A percentile compares a stretch with the other conserved stretches of the same genome.
Conservation (phyloP, 1,140 invertebrate species). For the Cryptotermes secundus region DNA sequence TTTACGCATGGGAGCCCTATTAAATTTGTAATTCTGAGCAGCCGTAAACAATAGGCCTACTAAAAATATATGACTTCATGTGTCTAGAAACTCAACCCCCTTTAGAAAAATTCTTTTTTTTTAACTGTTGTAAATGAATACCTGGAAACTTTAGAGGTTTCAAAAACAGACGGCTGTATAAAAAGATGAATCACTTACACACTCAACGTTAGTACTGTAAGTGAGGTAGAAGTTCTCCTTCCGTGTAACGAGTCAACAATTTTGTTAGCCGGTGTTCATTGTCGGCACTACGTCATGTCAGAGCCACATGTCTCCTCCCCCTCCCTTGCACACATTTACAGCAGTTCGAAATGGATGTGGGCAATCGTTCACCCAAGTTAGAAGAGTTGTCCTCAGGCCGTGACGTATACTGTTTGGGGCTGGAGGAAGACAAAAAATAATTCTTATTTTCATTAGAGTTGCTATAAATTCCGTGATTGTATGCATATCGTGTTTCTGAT, state of each 20-base stretch:
- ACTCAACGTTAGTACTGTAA: background rate
- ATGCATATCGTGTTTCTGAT: no score
- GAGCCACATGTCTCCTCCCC: background rate
- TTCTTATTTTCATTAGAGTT: background rate
- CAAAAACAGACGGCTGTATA: background rate
- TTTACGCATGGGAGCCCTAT: no score
- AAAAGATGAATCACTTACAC: constrained; percentile 11
- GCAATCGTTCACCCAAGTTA: constrained; percentile 7
- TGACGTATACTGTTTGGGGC: background rate
- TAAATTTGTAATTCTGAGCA: no score
- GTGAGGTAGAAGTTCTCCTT: background rate
- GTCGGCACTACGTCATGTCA: background rate
- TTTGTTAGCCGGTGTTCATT: constrained; percentile 8
- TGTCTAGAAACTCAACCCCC: no score
- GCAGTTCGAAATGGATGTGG: background rate
- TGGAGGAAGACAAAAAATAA: background rate
- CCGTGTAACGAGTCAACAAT: background rate
- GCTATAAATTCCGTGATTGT: background rate
- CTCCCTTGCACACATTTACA: constrained; percentile 1
- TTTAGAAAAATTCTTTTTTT: no score
- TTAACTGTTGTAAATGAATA: background rate
- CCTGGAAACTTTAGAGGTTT: background rate
- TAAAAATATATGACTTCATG: no score
- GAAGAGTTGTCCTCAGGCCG: background rate
- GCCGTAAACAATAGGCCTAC: no score